These are phyloP conservation scores for Neodiprion fabricii DNA, from an alignment of 1,140 invertebrate species.

Conservation along the genomic window DNA sequence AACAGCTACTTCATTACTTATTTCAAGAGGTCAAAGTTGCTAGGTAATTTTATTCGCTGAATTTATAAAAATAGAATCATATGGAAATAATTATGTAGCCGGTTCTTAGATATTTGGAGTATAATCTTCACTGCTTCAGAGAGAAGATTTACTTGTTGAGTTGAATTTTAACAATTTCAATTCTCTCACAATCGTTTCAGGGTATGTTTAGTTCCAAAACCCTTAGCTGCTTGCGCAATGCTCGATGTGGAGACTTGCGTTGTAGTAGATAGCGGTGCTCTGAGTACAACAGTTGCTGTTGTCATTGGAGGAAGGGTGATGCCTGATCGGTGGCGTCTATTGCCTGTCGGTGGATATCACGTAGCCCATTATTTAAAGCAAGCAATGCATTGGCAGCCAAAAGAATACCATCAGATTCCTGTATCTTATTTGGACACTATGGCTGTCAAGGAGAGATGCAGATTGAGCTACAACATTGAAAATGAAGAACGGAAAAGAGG, in stretches of 20 bases:
- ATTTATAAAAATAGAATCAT: background rate
- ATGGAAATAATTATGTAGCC: background rate
- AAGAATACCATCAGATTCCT: constrained; percentile 58
- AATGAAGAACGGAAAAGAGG: constrained; percentile 49
- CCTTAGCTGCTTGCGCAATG: constrained; percentile 59
- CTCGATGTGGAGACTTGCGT: constrained; percentile 61
- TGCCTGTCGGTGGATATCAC: constrained; percentile 61
- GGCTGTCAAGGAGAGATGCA: constrained; percentile 59
- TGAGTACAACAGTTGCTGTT: constrained; percentile 62
- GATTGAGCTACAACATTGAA: constrained; percentile 59
- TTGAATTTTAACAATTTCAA: constrained; percentile 2
- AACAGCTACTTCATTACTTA: constrained; percentile 59
- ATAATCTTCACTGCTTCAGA: constrained; percentile 20
- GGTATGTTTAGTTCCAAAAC: constrained; percentile 60
- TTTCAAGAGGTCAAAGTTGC: constrained; percentile 62
- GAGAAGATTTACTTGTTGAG: constrained; percentile 8
- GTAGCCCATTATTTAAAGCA: constrained; percentile 61
- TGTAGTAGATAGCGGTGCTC: constrained; percentile 61
- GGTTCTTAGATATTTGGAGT: background rate
- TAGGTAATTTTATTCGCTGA: constrained; percentile 41
- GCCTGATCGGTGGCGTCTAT: constrained; percentile 53
- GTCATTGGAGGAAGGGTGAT: constrained; percentile 60
- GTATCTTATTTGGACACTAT: constrained; percentile 59
- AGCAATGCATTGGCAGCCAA: constrained; percentile 59
- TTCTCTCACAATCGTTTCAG: constrained; percentile 35